A percentile compares a stretch with the other conserved stretches of the same genome.
Evolutionary conservation across 37 sponge, comb jelly and placozoan genomes (phyloP).

Genomic region (Oopsacas minuta): DNA sequence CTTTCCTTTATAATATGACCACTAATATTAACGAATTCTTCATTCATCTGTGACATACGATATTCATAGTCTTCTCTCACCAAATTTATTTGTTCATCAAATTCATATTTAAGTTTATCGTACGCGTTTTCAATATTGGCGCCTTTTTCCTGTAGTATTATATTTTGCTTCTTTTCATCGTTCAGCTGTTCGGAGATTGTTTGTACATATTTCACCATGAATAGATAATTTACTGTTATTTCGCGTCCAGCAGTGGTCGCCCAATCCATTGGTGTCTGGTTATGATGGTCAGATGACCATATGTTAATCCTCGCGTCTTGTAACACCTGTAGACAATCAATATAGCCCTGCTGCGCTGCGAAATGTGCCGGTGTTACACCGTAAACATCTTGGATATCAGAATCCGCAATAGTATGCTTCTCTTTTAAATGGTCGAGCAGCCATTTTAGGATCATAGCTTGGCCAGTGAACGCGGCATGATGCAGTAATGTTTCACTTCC

Average conservation of each 20-base stretch:
- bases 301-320: slow-evolving; percentile 32
- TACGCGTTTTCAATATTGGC: not conserved
- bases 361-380: slow-evolving; percentile 71
- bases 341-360: slow-evolving; percentile 58
- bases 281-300: slow-evolving; percentile 29
- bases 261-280: slow-evolving; percentile 64
- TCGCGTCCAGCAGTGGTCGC: slow-evolving; percentile 42
- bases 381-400: slow-evolving; percentile 35
- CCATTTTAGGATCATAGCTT: slow-evolving; percentile 52
- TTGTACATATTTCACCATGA: slow-evolving; percentile 45
- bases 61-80: not conserved
- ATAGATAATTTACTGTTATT: slow-evolving; percentile 39
- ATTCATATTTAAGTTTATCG: not conserved
- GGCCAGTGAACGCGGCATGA: slow-evolving; percentile 64
- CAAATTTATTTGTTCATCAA: not conserved
- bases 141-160: not conserved
- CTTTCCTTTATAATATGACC: not conserved
- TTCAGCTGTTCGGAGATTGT: slow-evolving; percentile 36
- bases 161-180: not conserved
- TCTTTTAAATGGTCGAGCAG: slow-evolving; percentile 25
- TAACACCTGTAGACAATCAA: slow-evolving; percentile 63
- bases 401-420: not conserved
- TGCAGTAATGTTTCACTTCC: slow-evolving; percentile 75
- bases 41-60: not conserved
- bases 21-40: not conserved